Percentiles rank a stretch among this genome's conserved stretches.
phyloP scores from a whole-genome alignment of 2,113 vertebrate genomes.

The Salvelinus namaycush region DNA sequence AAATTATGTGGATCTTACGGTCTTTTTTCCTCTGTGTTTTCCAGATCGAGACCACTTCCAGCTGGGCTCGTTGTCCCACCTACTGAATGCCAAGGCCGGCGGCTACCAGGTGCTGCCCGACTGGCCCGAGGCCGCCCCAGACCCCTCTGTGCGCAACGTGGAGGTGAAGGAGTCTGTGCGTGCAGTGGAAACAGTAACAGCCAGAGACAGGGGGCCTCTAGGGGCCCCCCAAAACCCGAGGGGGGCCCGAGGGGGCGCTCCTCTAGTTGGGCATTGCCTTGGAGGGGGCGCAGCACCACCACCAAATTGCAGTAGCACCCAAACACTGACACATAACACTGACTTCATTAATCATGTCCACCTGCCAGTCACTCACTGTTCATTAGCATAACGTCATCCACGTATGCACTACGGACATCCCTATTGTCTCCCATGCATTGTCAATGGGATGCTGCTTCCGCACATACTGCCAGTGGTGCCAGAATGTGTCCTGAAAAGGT shows the following conservation, averaged over 20 bases:
- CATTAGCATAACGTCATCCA: constrained; percentile 54
- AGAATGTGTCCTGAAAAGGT: too few species aligned
- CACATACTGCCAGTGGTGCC: background rate
- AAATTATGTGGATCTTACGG: background rate
- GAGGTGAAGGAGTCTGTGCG: constrained; percentile 91
- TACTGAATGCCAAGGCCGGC: constrained; percentile 93
- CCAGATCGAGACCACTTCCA: constrained; percentile 98
- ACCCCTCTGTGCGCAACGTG: constrained; percentile 98
- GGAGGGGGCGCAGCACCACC: constrained; percentile 33
- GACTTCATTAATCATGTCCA: constrained; percentile 29
- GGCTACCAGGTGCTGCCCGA: constrained; percentile 97
- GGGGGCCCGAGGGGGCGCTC: constrained; percentile 56
- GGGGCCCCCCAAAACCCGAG: constrained; percentile 27
- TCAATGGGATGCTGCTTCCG: constrained; percentile 38
- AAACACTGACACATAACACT: background rate
- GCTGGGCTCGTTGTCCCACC: constrained; percentile 92
- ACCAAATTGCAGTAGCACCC: constrained; percentile 26
- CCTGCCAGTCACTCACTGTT: constrained; percentile 50
- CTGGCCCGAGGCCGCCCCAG: constrained; percentile 92
- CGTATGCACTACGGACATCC: constrained; percentile 32
- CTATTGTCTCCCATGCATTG: constrained; percentile 35
- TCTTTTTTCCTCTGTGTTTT: background rate
- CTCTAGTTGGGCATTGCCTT: constrained; percentile 54
- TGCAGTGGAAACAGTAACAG: constrained; percentile 81
- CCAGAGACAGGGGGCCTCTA: constrained; percentile 60